Conservation (phyloP, 2,113 vertebrate species). For the Neofelis nebulosa region DNA sequence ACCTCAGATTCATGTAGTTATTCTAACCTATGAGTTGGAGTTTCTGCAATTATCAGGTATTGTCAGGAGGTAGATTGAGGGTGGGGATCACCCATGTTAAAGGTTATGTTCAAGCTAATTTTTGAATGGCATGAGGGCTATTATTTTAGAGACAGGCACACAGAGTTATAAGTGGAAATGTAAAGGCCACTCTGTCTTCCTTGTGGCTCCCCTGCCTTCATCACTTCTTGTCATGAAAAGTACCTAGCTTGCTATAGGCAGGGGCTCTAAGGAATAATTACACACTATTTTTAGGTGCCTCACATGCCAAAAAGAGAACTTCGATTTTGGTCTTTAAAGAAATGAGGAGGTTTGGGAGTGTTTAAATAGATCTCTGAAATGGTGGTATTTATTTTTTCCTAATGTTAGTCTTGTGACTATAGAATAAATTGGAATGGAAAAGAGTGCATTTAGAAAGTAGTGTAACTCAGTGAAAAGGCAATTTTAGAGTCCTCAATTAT, state of each 20-base stretch:
- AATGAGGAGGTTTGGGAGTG: neutral
- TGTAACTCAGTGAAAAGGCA: neutral
- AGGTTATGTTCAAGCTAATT: neutral
- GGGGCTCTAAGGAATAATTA: neutral
- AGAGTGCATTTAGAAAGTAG: neutral
- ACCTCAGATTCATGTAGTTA: neutral
- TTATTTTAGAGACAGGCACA: neutral
- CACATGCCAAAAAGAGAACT: neutral
- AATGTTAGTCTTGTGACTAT: neutral
- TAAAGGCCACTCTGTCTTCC: neutral
- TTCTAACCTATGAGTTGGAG: neutral
- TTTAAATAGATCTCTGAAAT: conserved; percentile 28
- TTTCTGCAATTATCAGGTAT: neutral
- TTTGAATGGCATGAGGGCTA: neutral
- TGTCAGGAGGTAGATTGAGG: neutral
- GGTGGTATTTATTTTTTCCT: neutral
- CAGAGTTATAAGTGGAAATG: neutral
- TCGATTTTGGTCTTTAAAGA: neutral
- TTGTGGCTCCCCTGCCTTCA: neutral
- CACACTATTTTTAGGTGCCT: neutral
- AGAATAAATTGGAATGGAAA: neutral
- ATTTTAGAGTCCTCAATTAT: neutral
- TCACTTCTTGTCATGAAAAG: neutral
- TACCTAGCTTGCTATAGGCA: neutral
- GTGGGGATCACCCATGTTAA: neutral